Evolutionary conservation across 2,113 vertebrate genomes (phyloP).

Genomic region (Siniperca knerii): DNA sequence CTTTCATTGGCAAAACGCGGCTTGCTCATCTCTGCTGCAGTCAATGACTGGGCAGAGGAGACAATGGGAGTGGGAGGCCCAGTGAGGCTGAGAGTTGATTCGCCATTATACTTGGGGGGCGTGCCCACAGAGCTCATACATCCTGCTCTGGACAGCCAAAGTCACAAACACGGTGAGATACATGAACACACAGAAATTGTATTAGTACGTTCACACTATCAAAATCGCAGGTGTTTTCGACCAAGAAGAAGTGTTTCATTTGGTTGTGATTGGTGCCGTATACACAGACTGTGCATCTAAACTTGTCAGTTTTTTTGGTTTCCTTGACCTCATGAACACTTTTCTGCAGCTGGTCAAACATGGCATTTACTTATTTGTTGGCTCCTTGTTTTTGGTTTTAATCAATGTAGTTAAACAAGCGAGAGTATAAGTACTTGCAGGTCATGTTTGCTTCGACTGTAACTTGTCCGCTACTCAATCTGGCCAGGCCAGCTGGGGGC

Average conservation of each 20-base stretch:
- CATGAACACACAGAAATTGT: neutral
- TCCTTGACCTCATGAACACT: neutral
- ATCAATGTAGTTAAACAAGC: neutral
- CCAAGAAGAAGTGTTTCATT: neutral
- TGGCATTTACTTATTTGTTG: neutral
- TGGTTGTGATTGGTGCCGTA: neutral
- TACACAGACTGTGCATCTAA: neutral
- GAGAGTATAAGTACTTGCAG: neutral
- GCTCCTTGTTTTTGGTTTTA: neutral
- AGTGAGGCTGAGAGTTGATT: constrained; percentile 81
- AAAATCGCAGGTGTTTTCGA: neutral
- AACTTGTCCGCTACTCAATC: neutral
- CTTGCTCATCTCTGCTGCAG: constrained; percentile 73
- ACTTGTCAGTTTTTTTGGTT: too few species aligned
- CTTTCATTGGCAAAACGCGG: constrained; percentile 84
- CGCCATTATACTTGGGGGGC: constrained; percentile 89
- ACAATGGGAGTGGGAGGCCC: constrained; percentile 36
- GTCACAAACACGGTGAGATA: constrained; percentile 86
- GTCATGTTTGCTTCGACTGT: neutral
- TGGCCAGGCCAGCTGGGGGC: neutral
- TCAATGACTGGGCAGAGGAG: constrained; percentile 85
- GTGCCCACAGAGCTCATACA: constrained; percentile 82
- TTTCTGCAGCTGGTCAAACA: neutral
- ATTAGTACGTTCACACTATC: neutral
- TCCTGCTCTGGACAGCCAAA: constrained; percentile 74